These are phyloP conservation scores for Belgica antarctica DNA, from an alignment of 2,888 invertebrate species.

Conservation along the genomic window DNA sequence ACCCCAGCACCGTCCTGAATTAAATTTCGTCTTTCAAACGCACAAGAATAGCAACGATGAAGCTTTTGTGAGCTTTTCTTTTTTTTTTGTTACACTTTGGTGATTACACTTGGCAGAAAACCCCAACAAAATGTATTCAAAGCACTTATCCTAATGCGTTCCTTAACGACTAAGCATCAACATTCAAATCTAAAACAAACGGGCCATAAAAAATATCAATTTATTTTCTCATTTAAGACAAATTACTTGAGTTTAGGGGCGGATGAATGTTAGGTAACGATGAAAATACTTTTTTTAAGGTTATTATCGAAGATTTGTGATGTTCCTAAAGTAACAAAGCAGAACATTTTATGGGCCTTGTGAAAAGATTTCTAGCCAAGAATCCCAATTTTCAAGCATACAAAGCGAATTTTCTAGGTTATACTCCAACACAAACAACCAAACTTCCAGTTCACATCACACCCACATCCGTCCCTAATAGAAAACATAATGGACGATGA, in stretches of 20 bases:
- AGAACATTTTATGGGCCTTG: no score
- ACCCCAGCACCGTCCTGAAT: conserved; percentile 1
- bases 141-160: conserved; percentile 29
- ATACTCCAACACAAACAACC: no score
- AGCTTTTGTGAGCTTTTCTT: conserved; percentile 13
- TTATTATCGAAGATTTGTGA: no score
- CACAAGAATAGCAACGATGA: background rate
- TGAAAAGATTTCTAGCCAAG: no score
- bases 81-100: no score
- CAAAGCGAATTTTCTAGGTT: no score
- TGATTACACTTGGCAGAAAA: conserved; percentile 1
- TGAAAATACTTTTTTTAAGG: background rate
- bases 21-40: conserved; percentile 5
- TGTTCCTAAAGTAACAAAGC: background rate
- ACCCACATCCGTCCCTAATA: background rate
- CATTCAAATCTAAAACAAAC: conserved; percentile 36
- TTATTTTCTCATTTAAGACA: conserved; percentile 39
- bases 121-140: conserved; percentile 19
- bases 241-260: conserved; percentile 35
- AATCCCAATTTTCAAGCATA: no score
- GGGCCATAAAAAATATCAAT: conserved; percentile 34
- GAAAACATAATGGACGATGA: conserved; percentile 22
- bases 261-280: background rate
- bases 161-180: conserved; percentile 19
- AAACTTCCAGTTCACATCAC: background rate